Base-by-base conservation (phyloP, 2,797 vertebrate species). In the Botia kubotai region DNA sequence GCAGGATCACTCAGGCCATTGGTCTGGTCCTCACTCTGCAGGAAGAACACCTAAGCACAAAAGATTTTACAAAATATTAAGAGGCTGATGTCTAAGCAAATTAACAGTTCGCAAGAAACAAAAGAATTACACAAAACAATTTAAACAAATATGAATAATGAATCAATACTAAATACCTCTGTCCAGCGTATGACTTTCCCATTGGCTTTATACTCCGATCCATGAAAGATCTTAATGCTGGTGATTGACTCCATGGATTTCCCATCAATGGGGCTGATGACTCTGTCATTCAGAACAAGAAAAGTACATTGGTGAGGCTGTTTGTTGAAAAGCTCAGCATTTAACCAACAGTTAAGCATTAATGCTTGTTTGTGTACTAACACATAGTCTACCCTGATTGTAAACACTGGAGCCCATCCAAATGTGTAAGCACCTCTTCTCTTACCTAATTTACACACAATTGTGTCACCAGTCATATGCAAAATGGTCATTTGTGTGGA, bases 101-200 rank as follows among this genome's bases (percentile, higher is more conserved):
- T 26, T 26, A 26, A 26, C 3, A 12, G 23, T 58, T 58, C 11
- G 19, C 21, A 67, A 39, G 26, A 66, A 66, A 33, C 12, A 12
- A 23, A 10, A 29, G 29, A 12, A 5, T 43, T 43, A 43, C 39
- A 43, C 29, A 50, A 66, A 19, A 19, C 2, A 29, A 36, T 17
- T 67, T 12, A 6, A 0, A 26, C 23, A 60, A 70, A 19, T 52
- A 8, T 13, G 19, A 58, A 80, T 14, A 33, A 69, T 2, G 29
- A 48, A 46, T 43, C 0, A 50, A 1, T 2, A 63, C 7, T 0
- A 6, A 0, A 19, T 87, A 98, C 98, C 97, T 99, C 98, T 4
- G 97, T 99, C 98, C 98, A 99, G 85, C 97, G 95, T 88, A 99
- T 97, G 86, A 98, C 96, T 90, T 99, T 99, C 46, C 97, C 97